Evolutionary conservation across 2,113 vertebrate genomes (phyloP).

Genomic region (Prinia subflava): DNA sequence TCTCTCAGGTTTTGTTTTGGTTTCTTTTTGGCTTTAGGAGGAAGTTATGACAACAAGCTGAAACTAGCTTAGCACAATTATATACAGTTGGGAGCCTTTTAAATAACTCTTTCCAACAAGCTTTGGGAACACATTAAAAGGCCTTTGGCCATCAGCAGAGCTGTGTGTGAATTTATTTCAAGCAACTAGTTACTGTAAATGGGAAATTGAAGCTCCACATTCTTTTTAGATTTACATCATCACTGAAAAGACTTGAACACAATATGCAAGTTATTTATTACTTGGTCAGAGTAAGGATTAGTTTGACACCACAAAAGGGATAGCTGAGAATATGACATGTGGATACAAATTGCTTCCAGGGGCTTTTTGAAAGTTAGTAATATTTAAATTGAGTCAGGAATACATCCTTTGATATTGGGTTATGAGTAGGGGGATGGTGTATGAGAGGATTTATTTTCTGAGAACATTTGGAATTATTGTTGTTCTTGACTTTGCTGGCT

Average conservation of each 20-base stretch:
- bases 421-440: background rate
- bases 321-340: background rate
- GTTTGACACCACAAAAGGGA: background rate
- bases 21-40: background rate
- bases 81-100: background rate
- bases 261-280: constrained; percentile 3
- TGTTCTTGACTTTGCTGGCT: background rate
- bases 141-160: background rate
- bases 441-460: background rate
- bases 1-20: background rate
- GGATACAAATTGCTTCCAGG: background rate
- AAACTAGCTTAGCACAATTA: background rate
- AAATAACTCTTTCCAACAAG: constrained; percentile 2
- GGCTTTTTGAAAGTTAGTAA: background rate
- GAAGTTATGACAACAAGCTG: background rate
- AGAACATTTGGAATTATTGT: background rate
- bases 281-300: constrained; percentile 30
- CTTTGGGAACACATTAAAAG: background rate
- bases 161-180: background rate
- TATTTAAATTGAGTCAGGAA: constrained; percentile 1
- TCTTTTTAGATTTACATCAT: constrained; percentile 8
- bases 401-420: background rate
- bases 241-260: background rate
- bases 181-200: background rate
- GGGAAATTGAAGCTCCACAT: background rate